Evolutionary conservation across 1,140 invertebrate species (phyloP).

Genomic region (Euschistus heros): DNA sequence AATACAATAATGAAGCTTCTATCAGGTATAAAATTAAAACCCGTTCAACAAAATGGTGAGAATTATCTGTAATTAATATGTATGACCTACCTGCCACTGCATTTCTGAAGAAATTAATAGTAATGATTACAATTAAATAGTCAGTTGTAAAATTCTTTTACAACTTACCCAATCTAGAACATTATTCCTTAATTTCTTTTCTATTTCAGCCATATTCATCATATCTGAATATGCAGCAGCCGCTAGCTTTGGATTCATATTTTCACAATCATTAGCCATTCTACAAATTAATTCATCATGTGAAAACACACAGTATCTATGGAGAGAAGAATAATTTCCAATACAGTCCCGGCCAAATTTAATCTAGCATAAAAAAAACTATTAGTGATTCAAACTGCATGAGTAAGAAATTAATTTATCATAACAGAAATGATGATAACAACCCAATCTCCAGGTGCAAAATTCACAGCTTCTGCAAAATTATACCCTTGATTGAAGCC

Average conservation of each 20-base stretch:
- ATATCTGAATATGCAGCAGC: constrained; percentile 46
- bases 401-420: neutral
- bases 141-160: neutral
- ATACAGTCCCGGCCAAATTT: constrained; percentile 48
- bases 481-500: constrained; percentile 67
- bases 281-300: constrained; percentile 64
- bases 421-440: constrained; percentile 23
- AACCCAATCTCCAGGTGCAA: constrained; percentile 62
- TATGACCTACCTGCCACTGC: neutral
- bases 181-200: constrained; percentile 33
- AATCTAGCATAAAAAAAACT: constrained; percentile 39
- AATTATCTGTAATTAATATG: neutral
- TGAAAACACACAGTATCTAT: constrained; percentile 59
- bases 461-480: constrained; percentile 67
- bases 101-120: neutral
- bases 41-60: too few relatives aligned
- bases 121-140: neutral
- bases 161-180: constrained; percentile 16
- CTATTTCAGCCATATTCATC: constrained; percentile 43
- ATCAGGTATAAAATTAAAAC: too few relatives aligned
- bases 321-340: constrained; percentile 47
- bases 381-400: neutral
- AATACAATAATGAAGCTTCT: too few relatives aligned
- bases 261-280: constrained; percentile 47
- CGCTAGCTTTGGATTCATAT: constrained; percentile 43